phyloP scores from a whole-genome alignment of 2,113 vertebrate genomes.

The Calypte anna region DNA sequence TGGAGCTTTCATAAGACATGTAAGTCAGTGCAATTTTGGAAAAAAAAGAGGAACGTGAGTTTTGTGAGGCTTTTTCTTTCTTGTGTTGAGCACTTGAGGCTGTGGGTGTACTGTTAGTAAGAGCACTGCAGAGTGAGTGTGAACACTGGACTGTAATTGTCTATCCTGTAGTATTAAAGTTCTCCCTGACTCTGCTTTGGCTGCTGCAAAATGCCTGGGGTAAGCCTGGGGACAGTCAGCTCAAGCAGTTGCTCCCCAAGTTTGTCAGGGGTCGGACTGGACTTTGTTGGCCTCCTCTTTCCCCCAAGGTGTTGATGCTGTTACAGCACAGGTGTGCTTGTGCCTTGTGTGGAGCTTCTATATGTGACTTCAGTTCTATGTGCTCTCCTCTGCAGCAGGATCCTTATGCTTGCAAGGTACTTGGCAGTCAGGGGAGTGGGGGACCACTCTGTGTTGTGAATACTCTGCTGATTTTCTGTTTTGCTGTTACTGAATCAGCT shows the following conservation, averaged over 20 bases:
- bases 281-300: neutral
- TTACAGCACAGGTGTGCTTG: too few relatives aligned
- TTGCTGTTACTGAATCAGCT: neutral
- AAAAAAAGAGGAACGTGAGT: neutral
- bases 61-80: neutral
- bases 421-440: neutral
- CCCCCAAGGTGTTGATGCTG: rapidly evolving
- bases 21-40: neutral
- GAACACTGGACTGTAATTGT: neutral
- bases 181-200: neutral
- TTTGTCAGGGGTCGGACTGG: neutral
- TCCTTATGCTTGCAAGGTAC: neutral
- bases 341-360: neutral
- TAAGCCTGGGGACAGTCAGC: neutral
- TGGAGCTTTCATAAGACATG: neutral
- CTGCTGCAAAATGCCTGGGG: neutral
- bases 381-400: neutral
- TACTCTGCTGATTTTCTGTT: neutral
- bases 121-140: neutral
- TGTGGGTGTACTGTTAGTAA: neutral
- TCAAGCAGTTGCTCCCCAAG: neutral
- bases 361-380: rapidly evolving
- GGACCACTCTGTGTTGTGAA: neutral
- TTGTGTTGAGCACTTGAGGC: neutral
- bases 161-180: neutral